Percentiles rank a stretch among this genome's conserved stretches.
phyloP scores from a whole-genome alignment of 2,113 vertebrate species.

The Spea multiplicata region DNA sequence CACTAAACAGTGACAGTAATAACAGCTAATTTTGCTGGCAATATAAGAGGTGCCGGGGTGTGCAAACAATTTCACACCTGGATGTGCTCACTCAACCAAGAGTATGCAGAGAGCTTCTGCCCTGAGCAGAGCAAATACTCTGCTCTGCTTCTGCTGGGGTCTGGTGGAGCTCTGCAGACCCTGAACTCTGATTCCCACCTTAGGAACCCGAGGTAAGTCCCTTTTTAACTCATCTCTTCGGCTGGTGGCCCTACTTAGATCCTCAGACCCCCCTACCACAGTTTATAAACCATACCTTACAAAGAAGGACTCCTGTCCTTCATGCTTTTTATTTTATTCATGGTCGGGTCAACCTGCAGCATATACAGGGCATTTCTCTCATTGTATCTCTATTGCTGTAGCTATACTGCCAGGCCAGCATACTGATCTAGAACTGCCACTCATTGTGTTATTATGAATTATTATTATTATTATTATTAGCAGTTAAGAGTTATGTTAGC shows the following conservation, averaged over 20 bases:
- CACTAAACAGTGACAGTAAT: constrained; percentile 99
- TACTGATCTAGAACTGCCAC: too few relatives aligned
- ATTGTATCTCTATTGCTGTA: too few relatives aligned
- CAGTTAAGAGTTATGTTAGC: too few relatives aligned
- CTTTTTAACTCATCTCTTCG: not conserved
- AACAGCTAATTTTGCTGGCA: constrained; percentile 99
- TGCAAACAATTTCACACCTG: constrained; percentile 99
- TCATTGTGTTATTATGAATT: too few relatives aligned
- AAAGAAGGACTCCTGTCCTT: too few relatives aligned
- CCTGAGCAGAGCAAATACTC: constrained; percentile 74
- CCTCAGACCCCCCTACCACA: not conserved
- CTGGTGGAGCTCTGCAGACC: not conserved
- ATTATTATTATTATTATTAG: too few relatives aligned
- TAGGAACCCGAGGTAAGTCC: constrained; percentile 76
- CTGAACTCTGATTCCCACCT: constrained; percentile 43
- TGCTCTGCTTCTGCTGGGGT: constrained; percentile 59
- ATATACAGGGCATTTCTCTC: too few relatives aligned
- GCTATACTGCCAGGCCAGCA: too few relatives aligned
- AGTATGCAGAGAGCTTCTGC: constrained; percentile 82
- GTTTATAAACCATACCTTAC: too few relatives aligned
- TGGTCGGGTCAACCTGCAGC: too few relatives aligned
- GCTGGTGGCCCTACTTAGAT: not conserved
- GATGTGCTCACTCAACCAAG: constrained; percentile 98
- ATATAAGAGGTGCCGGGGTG: constrained; percentile 99
- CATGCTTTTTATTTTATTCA: too few relatives aligned